phyloP scores from a whole-genome alignment of 2,113 vertebrate genomes.

The Phyllostomus discolor region DNA sequence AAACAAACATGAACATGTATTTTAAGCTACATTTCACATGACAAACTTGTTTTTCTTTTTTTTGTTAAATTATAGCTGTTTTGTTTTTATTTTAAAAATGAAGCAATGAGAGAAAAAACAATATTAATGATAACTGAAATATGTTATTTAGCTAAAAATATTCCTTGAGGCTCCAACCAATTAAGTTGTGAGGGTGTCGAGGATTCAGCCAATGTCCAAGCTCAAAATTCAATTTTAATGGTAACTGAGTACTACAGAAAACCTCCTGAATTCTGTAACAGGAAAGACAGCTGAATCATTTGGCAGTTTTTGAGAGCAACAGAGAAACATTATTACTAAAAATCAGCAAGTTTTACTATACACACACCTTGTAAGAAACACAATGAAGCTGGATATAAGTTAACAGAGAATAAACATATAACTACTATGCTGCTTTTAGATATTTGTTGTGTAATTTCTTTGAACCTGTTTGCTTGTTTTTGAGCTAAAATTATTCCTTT shows the following conservation, averaged over 20 bases:
- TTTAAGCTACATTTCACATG: background rate
- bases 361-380: background rate
- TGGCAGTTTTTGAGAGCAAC: background rate
- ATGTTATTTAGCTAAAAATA: background rate
- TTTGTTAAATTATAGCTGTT: background rate
- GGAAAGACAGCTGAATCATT: background rate
- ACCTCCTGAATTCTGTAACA: background rate
- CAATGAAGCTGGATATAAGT: background rate
- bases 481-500: slow-evolving; percentile 45
- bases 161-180: background rate
- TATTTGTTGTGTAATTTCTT: slow-evolving; percentile 32
- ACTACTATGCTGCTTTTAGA: background rate
- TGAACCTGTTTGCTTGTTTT: slow-evolving; percentile 26
- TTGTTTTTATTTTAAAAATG: background rate
- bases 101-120: background rate
- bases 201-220: background rate
- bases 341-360: slow-evolving; percentile 31
- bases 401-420: slow-evolving; percentile 37
- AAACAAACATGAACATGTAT: slow-evolving; percentile 13
- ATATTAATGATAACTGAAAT: background rate
- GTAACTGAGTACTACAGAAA: background rate
- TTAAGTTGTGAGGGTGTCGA: background rate
- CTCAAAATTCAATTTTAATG: background rate
- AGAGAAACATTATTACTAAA: background rate
- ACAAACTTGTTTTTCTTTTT: background rate